These are phyloP conservation scores for Clytia hemisphaerica DNA, from an alignment of 30 jellyfish, hydroid and myxozoan genomes.

Conservation along the genomic window DNA sequence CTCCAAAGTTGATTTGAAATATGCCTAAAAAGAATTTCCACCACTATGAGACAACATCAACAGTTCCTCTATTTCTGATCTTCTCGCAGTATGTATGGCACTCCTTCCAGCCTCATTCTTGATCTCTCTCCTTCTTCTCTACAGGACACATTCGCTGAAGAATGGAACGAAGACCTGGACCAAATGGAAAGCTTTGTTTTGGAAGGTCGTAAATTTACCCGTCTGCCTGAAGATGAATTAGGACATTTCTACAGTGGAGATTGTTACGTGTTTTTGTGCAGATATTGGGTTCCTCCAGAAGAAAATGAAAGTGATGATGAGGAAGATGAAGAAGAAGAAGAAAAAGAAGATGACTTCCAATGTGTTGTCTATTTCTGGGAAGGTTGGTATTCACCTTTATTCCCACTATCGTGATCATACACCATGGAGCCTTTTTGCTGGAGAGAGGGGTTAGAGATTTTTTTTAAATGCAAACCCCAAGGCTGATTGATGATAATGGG, in stretches of 20 bases:
- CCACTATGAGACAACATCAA: not conserved
- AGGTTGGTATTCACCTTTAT: no score
- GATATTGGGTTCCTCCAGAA: slow-evolving; percentile 96
- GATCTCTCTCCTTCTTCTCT: not conserved
- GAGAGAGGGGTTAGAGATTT: no score
- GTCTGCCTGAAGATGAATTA: slow-evolving; percentile 97
- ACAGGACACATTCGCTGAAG: slow-evolving; percentile 86
- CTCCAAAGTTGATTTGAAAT: not conserved
- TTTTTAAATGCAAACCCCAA: no score
- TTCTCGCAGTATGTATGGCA: no score
- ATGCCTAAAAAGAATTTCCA: not conserved
- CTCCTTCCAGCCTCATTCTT: no score
- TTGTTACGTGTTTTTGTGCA: slow-evolving; percentile 97
- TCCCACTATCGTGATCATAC: no score
- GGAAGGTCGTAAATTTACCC: slow-evolving; percentile 95
- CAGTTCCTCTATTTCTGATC: no score
- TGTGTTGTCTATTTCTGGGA: slow-evolving; percentile 99
- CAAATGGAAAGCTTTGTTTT: slow-evolving; percentile 98
- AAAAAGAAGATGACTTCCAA: slow-evolving; percentile 84
- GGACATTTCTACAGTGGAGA: slow-evolving; percentile 96
- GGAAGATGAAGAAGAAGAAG: slow-evolving; percentile 62
- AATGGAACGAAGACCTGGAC: slow-evolving; percentile 97
- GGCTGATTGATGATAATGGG: no score
- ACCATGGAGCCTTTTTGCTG: no score
- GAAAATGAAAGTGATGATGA: slow-evolving; percentile 79